Evolutionary conservation across 2,113 vertebrate genomes (phyloP), one percentile per base, ranked within the genome.

Genomic region (Galeopterus variegatus): DNA sequence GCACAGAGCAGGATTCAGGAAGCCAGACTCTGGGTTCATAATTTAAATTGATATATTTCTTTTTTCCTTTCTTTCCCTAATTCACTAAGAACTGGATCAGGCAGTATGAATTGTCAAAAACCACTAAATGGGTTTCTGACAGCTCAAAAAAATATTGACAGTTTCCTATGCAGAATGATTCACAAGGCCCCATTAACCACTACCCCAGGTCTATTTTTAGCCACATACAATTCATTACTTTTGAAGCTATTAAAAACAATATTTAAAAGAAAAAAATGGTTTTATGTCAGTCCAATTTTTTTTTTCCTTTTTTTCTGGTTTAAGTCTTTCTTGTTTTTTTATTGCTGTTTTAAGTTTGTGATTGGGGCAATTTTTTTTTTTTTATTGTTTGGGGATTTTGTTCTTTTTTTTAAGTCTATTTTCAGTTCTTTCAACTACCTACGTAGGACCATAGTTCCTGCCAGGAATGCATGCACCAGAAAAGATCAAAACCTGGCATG

Each of bases 31-130:
- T 90, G 95, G 41, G 73, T 41, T 96, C 94, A 52, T 60, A 67
- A 97, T 96, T 87, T 75, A 92, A 92, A 86, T 75, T 54, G 92
- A 97, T 93, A 12, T 62, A 92, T 95, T 89, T 95, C 86, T 87
- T 94, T 94, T 90, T 52, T 31, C 41, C 15, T 90, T 50, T 94
- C 77, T 73, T 95, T 96, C 81, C 70, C 96, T 88, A 56, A 50
- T 95, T 95, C 90, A 93, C 83, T 85, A 70, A 97, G 95, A 98
- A 96, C 48, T 76, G 92, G 13, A 96, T 94, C 97, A 94, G 93
- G 73, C 56, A 95, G 90, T 48, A 93, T 96, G 98, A 75, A 90
- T 98, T 97, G 97, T 98, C 97, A 98, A 84, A 98, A 98, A 98
- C 96, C 95, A 97, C 79, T 88, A 95, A 96, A 96, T 98, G 93